These are phyloP conservation scores for Drosophila neutralis DNA, from an alignment of 2,888 invertebrate species.

Conservation along the genomic window DNA sequence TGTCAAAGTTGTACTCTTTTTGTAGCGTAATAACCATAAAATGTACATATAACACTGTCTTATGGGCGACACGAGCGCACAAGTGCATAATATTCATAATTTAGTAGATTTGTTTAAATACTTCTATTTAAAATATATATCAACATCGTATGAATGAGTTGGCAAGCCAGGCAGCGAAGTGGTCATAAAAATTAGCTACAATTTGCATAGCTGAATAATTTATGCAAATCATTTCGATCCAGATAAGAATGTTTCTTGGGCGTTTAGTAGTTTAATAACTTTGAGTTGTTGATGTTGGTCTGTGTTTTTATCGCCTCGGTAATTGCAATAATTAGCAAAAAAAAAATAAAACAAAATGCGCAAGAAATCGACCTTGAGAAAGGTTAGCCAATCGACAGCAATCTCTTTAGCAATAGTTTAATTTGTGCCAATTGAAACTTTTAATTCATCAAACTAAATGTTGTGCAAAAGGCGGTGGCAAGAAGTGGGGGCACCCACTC, in stretches of 20 bases:
- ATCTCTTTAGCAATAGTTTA: slow-evolving; percentile 27
- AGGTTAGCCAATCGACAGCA: slow-evolving; percentile 59
- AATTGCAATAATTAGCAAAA: slow-evolving; percentile 71
- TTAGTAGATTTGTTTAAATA: slow-evolving; percentile 46
- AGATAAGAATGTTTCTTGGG: slow-evolving; percentile 66
- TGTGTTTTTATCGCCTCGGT: slow-evolving; percentile 61
- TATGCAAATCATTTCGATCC: slow-evolving; percentile 73
- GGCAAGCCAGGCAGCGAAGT: slow-evolving; percentile 15
- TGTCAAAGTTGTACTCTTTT: neutral
- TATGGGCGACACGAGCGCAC: slow-evolving; percentile 8
- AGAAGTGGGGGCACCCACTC: slow-evolving; percentile 32
- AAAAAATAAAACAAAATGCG: slow-evolving; percentile 1
- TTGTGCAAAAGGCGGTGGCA: slow-evolving; percentile 1
- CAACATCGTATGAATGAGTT: slow-evolving; percentile 42
- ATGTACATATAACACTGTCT: neutral
- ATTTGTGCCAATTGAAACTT: slow-evolving; percentile 15
- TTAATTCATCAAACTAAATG: slow-evolving; percentile 31
- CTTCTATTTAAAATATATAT: slow-evolving; percentile 28
- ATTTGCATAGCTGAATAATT: slow-evolving; percentile 77
- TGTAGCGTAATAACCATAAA: neutral
- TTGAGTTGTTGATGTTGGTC: slow-evolving; percentile 13
- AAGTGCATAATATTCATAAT: slow-evolving; percentile 41
- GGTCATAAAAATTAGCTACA: slow-evolving; percentile 72
- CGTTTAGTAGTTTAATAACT: slow-evolving; percentile 21
- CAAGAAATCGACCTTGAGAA: slow-evolving; percentile 56